Evolutionary conservation across 2,113 vertebrate species (phyloP), one percentile per base, ranked within the genome.

Genomic region (Corynorhinus townsendii): DNA sequence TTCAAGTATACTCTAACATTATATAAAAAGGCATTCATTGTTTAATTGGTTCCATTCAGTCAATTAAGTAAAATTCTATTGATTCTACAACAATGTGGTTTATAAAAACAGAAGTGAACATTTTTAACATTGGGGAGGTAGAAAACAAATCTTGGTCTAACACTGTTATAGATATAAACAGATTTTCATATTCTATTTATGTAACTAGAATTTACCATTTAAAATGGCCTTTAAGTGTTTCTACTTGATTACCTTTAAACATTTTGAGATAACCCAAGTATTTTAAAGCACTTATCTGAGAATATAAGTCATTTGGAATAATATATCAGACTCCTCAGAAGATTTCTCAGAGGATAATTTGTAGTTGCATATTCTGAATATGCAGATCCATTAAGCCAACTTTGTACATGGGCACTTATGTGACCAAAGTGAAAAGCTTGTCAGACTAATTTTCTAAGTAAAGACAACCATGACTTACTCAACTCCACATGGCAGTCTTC

Each of bases 391-490:
- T 66, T 64, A 90, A 91, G 96, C 86, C 97, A 97, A 98, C 97
- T 98, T 97, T 96, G 97, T 98, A 98, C 96, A 97, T 28, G 98
- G 98, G 98, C 98, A 98, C 98, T 98, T 98, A 95, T 90, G 96
- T 97, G 96, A 98, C 98, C 98, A 96, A 98, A 98, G 97, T 97
- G 97, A 97, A 98, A 98, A 98, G 97, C 93, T 96, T 97, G 76
- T 98, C 97, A 97, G 96, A 97, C 89, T 95, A 90, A 95, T 81
- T 75, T 96, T 90, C 86, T 93, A 95, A 91, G 75, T 22, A 93
- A 96, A 97, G 97, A 80, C 86, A 82, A 95, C 87, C 75, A 84
- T 88, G 95, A 95, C 94, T 97, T 97, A 90, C 69, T 94, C 97
- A 97, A 94, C 79, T 75, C 93, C 91, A 94, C 52, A 91, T 12